phyloP scores from a whole-genome alignment of 2,797 vertebrate genomes.

The Aselliscus stoliczkanus region DNA sequence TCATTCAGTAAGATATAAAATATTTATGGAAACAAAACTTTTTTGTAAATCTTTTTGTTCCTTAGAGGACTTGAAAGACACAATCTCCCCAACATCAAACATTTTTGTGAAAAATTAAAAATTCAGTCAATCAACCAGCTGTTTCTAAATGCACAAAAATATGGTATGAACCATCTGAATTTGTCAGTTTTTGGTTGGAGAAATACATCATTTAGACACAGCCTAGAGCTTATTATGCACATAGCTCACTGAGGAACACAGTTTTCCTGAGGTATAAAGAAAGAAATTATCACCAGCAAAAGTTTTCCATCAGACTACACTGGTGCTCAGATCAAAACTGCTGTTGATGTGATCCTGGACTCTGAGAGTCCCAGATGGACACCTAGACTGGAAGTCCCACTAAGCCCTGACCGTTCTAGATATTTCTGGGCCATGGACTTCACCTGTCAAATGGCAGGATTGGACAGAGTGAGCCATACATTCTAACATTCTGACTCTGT shows the following conservation, averaged over 20 bases:
- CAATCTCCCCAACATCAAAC: slow-evolving; percentile 52
- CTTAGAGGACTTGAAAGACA: slow-evolving; percentile 41
- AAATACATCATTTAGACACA: slow-evolving; percentile 52
- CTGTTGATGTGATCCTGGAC: background rate
- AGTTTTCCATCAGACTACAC: background rate
- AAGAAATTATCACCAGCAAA: background rate
- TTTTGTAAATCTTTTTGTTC: slow-evolving; percentile 24
- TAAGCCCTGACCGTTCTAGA: accelerated
- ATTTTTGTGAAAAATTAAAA: slow-evolving; percentile 61
- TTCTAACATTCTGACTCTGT: background rate
- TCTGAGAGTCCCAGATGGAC: accelerated
- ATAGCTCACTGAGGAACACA: background rate
- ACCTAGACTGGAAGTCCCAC: accelerated
- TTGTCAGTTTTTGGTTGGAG: slow-evolving; percentile 18
- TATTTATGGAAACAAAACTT: slow-evolving; percentile 40
- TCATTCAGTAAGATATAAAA: slow-evolving; percentile 43
- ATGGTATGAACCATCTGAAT: slow-evolving; percentile 18
- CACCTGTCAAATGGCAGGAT: background rate
- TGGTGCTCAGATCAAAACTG: background rate
- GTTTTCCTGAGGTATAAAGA: background rate
- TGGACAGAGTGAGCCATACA: accelerated
- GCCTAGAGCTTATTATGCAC: background rate
- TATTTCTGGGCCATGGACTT: background rate
- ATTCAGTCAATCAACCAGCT: slow-evolving; percentile 62
- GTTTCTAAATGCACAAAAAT: slow-evolving; percentile 62